Evolutionary conservation across 2,888 invertebrate species (phyloP), one percentile per base, ranked within the genome.

Genomic region (Mesorhabditis sp.): DNA sequence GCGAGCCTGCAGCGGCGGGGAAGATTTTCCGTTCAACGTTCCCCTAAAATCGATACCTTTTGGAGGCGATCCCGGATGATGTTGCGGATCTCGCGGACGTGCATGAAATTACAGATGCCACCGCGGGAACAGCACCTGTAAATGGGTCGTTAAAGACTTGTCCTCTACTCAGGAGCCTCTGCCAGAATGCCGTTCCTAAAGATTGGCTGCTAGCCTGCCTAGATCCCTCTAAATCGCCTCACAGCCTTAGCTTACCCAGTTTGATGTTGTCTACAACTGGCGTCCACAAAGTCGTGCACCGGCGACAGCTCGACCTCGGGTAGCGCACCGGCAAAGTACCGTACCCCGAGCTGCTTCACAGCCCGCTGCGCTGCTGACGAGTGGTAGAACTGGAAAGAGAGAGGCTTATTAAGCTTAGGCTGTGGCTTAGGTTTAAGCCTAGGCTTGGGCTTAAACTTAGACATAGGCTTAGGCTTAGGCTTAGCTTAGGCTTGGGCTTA

Each of bases 241-340:
- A 28, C 28, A 28, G 28, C 28, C 28, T 28, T 28, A 28, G 28
- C n/a, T 50, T 50, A 50, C 58, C 58, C n/a, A 13, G 58, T 50
- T 50, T 50, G 58, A 50, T 50, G 58, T 50, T 50, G 58, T 50
- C 58, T 10, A n/a, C 58, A 50, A 50, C 58, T 50, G 58, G 58
- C 58, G 58, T 50, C 58, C 10, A 50, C n/a, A 50, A 50, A 50
- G n/a, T 50, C 58, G 58, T 50, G 58, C 7, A 50, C 58, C n/a
- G 58, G 58, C n/a, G 58, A 50, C 58, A 50, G n/a, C 58, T 50
- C 58, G 58, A 50, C 58, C 10, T 50, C 58, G 7, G n/a, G 58
- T 13, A n/a, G 7, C n/a, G 58, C 7, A 50, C 58, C 58, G 58
- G 58, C 58, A 2, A 50, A 50, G 58, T 13, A 50, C 7, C 58